A percentile compares a stretch with the other conserved stretches of the same genome.
Conservation (phyloP, 1,140 invertebrate genomes). For the Drosophila lowei region DNA sequence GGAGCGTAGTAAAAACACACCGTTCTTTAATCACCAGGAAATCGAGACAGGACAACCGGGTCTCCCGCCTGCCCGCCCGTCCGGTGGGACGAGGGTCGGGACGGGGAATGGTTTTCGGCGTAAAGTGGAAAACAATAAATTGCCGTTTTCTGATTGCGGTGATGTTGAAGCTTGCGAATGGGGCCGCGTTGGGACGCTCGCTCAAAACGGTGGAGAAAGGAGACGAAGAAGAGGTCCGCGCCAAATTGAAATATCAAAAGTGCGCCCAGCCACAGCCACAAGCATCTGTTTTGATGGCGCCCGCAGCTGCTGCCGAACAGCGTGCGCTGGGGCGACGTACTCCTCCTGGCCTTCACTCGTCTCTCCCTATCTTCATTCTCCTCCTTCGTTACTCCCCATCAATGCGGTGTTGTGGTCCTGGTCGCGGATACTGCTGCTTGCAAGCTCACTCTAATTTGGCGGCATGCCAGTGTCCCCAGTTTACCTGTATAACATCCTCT, state of each 20-base stretch:
- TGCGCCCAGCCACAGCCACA: slow-evolving; percentile 67
- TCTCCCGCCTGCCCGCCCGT: slow-evolving; percentile 10
- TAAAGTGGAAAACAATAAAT: slow-evolving; percentile 79
- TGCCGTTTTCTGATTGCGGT: slow-evolving; percentile 45
- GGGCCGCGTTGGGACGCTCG: neutral
- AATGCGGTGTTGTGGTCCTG: slow-evolving; percentile 54
- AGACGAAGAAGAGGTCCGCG: slow-evolving; percentile 36
- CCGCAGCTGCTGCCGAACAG: slow-evolving; percentile 67
- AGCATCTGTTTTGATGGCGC: slow-evolving; percentile 70
- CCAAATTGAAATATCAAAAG: slow-evolving; percentile 78
- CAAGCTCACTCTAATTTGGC: slow-evolving; percentile 40
- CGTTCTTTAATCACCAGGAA: slow-evolving; percentile 54
- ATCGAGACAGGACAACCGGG: slow-evolving; percentile 19
- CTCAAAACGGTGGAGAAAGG: neutral
- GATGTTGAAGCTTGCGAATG: neutral
- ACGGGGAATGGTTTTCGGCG: slow-evolving; percentile 37
- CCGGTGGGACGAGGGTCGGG: neutral
- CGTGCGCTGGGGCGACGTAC: slow-evolving; percentile 29
- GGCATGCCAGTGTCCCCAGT: slow-evolving; percentile 25
- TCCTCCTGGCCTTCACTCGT: slow-evolving; percentile 4
- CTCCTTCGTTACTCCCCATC: slow-evolving; percentile 1
- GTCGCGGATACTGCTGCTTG: slow-evolving; percentile 14
- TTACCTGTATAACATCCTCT: neutral
- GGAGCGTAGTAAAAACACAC: slow-evolving; percentile 57
- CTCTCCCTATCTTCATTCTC: neutral